phyloP scores from a whole-genome alignment of 2,797 vertebrate species.

The Muscicapa comitata region DNA sequence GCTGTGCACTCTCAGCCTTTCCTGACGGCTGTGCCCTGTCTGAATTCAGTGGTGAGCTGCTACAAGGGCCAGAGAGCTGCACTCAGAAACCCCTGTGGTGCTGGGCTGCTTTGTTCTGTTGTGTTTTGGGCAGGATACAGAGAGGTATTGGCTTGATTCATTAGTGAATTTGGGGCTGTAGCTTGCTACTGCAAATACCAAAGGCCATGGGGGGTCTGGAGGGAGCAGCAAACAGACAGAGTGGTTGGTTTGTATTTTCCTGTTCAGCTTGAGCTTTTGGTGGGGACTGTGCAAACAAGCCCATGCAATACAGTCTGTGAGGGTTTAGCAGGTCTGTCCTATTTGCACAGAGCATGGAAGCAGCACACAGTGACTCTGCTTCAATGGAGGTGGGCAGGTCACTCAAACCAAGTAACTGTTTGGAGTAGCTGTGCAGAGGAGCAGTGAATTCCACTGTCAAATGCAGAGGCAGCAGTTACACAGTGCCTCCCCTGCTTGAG shows the following conservation, averaged over 20 bases:
- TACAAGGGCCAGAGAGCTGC: neutral
- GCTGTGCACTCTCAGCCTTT: neutral
- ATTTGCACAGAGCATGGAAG: neutral
- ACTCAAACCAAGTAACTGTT: neutral
- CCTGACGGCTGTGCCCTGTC: neutral
- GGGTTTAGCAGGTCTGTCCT: neutral
- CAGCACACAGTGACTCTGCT: neutral
- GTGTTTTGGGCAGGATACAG: neutral
- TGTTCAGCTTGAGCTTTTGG: neutral
- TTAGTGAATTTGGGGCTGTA: neutral
- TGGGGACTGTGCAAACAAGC: neutral
- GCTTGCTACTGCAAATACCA: neutral
- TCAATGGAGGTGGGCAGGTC: neutral
- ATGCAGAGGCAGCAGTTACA: neutral
- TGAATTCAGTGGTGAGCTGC: neutral
- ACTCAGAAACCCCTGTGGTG: neutral
- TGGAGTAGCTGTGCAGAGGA: neutral
- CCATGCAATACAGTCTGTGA: neutral
- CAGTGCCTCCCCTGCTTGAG: neutral
- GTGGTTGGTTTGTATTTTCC: neutral
- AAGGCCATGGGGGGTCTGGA: neutral
- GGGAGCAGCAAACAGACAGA: neutral
- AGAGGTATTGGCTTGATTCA: neutral
- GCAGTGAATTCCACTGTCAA: neutral
- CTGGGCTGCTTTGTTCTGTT: neutral